Base-by-base conservation (phyloP, 1,140 invertebrate genomes). In the Sitobion miscanthi region DNA sequence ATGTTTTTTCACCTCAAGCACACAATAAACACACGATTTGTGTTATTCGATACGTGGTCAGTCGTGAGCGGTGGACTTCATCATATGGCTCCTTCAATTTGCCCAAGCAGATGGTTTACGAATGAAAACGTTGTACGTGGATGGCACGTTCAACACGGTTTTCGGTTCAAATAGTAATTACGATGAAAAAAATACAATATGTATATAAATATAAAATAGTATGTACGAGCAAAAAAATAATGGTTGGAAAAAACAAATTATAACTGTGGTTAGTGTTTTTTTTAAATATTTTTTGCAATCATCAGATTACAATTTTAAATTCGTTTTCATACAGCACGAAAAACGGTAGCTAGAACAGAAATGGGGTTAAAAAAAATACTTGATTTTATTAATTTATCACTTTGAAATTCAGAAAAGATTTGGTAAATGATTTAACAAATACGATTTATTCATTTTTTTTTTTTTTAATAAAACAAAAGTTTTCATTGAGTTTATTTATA, bases 291-390 rank as follows among this genome's bases (percentile, higher is more conserved):
- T 42, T 89, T 89, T 23, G 25, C 20, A 38, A 57, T 57, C 52
- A 89, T 57, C 23, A 30, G 21, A 89, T 89, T 89, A 42, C 11
- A 89, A 89, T 57, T 89, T 57, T 57, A 57, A 57, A 89, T 89
- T 25, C 52, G 88, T 89, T 54, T 89, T 23, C 20, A 5, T 38
- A 49, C 11, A 54, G 9, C 88, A 57, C 30, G 42, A 89, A 89
- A 54, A 89, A 38, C 9, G 25, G 21, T 38, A 8, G 9, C 20
- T 42, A 57, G 14, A 54, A 54, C n/a, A 30, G 54, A 23, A 89
- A 38, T 47, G 35, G 17, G 30, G 17, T 88, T 52, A 54, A 52
- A 54, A 47, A 49, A 89, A 54, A n/a, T 89, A 89, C 87, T 30
- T 38, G 0, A 54, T 89, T 52, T 49, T 88, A 52, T 88, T 88